phyloP scores from a whole-genome alignment of 2,113 vertebrate species.

The Gymnobelideus leadbeateri region DNA sequence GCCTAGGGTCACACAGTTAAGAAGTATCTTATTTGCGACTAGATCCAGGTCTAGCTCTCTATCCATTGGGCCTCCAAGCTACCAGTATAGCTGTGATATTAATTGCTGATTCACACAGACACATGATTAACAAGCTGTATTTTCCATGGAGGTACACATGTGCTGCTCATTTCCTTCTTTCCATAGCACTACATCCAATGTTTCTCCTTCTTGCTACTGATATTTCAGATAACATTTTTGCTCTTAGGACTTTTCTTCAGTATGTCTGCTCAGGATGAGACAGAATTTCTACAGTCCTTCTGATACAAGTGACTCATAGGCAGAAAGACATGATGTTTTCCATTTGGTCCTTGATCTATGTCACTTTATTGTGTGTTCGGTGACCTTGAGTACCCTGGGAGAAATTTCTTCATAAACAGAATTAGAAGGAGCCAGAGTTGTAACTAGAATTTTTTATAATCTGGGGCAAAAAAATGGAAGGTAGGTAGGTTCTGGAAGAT shows the following conservation, averaged over 20 bases:
- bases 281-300: background rate
- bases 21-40: background rate
- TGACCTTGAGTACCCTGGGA: background rate
- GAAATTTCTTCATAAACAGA: background rate
- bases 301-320: background rate
- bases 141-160: background rate
- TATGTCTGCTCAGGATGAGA: background rate
- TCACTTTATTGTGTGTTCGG: background rate
- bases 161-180: background rate
- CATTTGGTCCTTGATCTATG: background rate
- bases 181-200: background rate
- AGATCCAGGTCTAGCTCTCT: background rate
- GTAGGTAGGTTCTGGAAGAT: background rate
- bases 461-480: background rate
- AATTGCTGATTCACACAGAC: background rate
- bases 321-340: background rate
- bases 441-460: background rate
- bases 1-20: background rate
- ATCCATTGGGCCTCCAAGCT: background rate
- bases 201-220: background rate
- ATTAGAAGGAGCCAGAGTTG: background rate
- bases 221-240: background rate
- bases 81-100: background rate
- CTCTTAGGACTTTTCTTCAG: background rate
- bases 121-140: background rate